Base-by-base conservation (phyloP, 1,140 invertebrate species). In the Drosophila subpulchrella region DNA sequence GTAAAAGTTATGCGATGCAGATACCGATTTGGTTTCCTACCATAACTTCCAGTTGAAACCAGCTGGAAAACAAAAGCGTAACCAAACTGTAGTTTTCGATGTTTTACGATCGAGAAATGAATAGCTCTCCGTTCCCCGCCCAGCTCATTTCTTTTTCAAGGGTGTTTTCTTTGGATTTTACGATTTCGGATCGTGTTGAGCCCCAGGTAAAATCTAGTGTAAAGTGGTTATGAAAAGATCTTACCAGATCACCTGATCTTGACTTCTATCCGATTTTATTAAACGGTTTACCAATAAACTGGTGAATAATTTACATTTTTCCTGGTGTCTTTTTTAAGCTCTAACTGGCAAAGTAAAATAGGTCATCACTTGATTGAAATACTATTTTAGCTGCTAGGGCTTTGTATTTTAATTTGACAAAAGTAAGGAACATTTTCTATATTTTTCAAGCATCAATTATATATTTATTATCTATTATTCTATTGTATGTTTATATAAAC, bases 31-130 rank as follows among this genome's bases (percentile, higher is more conserved):
- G 20, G 20, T 20, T 20, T 20, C 66, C 57, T 47, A 71, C 36
- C 51, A 80, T 83, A 79, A 68, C 76, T 73, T 58, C 81, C 80
- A 89, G 84, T 77, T 84, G 68, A 68, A 88, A 78, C 82, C 72
- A 79, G 79, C 71, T 67, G 58, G 57, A 53, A 86, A 79, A 81
- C 70, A 85, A 85, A 85, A 86, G 68, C 65, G 62, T 57, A 71
- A 63, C 72, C 78, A 34, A 86, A 71, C 78, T 70, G 79, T 57
- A 78, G 57, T 79, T 76, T 70, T 89, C 62, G 42, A 39, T 32
- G 2, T 88, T 88, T 88, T 88, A 88, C 67, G 76, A 67, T 74
- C 83, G 38, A 74, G 67, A 88, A 88, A 88, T 88, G 80, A 88
- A 88, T 88, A 88, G 83, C 71, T 17, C 68, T 57, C 63, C 71